Percentiles rank a stretch among this genome's conserved stretches.
Evolutionary conservation across 1,140 invertebrate species (phyloP).

Genomic region (Anadara kagoshimensis): DNA sequence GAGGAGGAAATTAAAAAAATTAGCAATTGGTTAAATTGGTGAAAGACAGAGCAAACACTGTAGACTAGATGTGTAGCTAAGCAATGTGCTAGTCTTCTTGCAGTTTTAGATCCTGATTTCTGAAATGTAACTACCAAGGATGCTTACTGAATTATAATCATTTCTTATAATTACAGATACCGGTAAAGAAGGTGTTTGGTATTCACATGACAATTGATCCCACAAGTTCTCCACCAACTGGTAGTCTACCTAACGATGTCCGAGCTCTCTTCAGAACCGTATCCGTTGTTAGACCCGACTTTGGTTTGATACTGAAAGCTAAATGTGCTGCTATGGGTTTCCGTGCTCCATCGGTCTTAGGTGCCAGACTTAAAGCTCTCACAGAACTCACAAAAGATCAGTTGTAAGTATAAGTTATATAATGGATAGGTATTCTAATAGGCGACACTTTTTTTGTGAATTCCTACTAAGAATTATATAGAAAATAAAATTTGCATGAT

Average conservation of each 20-base stretch:
- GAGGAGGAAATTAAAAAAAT: no score
- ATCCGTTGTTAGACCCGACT: slow-evolving; percentile 68
- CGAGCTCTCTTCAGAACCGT: slow-evolving; percentile 68
- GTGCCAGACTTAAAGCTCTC: slow-evolving; percentile 66
- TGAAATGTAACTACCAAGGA: no score
- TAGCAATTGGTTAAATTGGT: no score
- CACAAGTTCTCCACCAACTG: slow-evolving; percentile 17
- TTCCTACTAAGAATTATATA: no score
- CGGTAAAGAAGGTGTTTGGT: slow-evolving; percentile 56
- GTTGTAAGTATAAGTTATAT: slow-evolving; percentile 60
- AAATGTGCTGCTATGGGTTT: slow-evolving; percentile 70
- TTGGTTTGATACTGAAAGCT: slow-evolving; percentile 64
- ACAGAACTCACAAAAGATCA: slow-evolving; percentile 68
- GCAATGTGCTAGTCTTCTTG: no score
- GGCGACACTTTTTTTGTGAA: no score
- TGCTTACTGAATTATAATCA: no score
- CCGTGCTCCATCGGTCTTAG: slow-evolving; percentile 65
- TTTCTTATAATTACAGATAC: slow-evolving; percentile 50
- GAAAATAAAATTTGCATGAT: no score
- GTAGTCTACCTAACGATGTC: slow-evolving; percentile 61
- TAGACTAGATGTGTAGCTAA: no score
- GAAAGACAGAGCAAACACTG: no score
- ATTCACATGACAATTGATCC: slow-evolving; percentile 68
- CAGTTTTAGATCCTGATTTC: no score
- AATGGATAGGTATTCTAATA: no score